Percentiles rank a stretch among this genome's conserved stretches.
Evolutionary conservation across 2,797 vertebrate genomes (phyloP).

Genomic region (Pseudocheirus occidentalis): DNA sequence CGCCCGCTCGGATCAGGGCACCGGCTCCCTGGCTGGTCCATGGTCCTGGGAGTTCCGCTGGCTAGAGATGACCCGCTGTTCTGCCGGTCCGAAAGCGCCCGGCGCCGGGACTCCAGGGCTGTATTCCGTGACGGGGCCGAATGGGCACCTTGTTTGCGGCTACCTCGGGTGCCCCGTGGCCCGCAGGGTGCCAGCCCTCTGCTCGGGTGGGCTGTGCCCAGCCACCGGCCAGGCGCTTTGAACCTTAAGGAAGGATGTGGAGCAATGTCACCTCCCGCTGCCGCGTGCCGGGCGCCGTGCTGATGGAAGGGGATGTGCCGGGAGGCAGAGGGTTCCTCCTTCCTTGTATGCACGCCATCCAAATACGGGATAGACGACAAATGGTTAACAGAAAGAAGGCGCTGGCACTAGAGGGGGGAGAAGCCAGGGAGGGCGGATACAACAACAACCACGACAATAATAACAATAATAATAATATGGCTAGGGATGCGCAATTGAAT

Average conservation of each 20-base stretch:
- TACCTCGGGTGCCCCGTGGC: background rate
- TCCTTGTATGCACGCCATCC: too few relatives aligned
- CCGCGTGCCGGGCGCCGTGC: background rate
- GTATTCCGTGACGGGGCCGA: background rate
- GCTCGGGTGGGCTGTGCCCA: too few relatives aligned
- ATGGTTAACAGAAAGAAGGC: background rate
- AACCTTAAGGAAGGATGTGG: background rate
- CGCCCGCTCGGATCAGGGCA: fast-evolving
- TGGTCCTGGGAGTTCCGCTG: background rate
- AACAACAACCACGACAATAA: too few relatives aligned
- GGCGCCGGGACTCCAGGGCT: background rate
- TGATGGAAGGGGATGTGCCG: fast-evolving
- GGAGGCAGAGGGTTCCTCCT: background rate
- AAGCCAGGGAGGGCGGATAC: background rate
- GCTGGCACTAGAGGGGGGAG: background rate
- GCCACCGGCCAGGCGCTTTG: background rate
- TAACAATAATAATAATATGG: too few relatives aligned
- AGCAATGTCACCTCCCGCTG: background rate
- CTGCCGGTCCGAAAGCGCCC: background rate
- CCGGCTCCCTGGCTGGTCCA: background rate
- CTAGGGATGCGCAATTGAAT: too few relatives aligned
- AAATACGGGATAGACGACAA: background rate
- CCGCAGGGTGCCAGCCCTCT: too few relatives aligned
- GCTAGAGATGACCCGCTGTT: background rate
- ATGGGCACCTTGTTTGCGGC: background rate